These are phyloP conservation scores for Syrmaticus mikado DNA, from an alignment of 2,113 vertebrate genomes.

Conservation along the genomic window DNA sequence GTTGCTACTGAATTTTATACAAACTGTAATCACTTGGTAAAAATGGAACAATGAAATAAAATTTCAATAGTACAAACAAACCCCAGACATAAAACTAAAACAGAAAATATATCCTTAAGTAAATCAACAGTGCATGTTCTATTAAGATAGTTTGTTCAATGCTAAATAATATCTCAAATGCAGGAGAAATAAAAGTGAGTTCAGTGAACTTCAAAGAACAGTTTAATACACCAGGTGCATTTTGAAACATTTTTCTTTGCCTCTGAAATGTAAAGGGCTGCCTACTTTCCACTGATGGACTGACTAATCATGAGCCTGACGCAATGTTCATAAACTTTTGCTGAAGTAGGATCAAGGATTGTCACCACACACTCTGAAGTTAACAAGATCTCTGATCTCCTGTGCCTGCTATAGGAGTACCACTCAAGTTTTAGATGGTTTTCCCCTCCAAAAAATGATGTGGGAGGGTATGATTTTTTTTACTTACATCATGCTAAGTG, in stretches of 20 bases:
- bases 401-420: neutral
- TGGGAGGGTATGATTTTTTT: neutral
- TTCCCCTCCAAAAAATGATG: neutral
- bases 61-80: neutral
- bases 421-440: neutral
- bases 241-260: neutral
- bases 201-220: neutral
- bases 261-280: neutral
- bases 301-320: neutral
- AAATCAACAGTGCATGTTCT: neutral
- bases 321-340: neutral
- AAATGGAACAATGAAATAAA: neutral
- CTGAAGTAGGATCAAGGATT: neutral
- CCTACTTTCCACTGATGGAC: neutral
- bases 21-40: neutral
- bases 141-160: neutral
- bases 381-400: neutral
- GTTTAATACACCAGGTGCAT: neutral
- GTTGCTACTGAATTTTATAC: neutral
- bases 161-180: neutral
- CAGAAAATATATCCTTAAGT: neutral
- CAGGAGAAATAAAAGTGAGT: neutral
- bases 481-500: neutral
- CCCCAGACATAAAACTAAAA: neutral
- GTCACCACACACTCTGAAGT: neutral